Percentiles rank a stretch among this genome's conserved stretches.
Conservation (phyloP, 2,888 invertebrate genomes). For the Dorcus parallelipipedus region DNA sequence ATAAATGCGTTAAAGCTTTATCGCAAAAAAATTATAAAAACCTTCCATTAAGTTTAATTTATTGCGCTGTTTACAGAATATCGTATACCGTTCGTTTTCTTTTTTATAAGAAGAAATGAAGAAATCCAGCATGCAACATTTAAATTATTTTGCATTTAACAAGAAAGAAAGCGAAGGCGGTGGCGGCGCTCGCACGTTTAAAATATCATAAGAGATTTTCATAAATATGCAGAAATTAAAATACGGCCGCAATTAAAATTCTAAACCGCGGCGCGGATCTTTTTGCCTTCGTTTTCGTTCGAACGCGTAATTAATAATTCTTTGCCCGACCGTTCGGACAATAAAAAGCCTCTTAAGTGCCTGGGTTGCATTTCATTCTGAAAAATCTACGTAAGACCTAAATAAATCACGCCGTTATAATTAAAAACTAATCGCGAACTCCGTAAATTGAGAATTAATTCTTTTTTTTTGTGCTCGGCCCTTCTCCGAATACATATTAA, state of each 20-base stretch:
- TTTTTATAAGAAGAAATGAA: not conserved
- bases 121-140: conserved; percentile 16
- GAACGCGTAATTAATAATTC: conserved; percentile 26
- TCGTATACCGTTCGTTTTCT: not conserved
- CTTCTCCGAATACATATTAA: no score
- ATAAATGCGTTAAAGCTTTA: no score
- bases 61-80: not conserved
- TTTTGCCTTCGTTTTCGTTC: conserved; percentile 13
- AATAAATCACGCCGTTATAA: conserved; percentile 30
- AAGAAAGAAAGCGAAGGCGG: conserved; percentile 5
- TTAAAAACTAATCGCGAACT: conserved; percentile 34
- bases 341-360: conserved; percentile 24
- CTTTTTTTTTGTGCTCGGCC: conserved; percentile 9
- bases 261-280: conserved; percentile 16
- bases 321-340: conserved; percentile 19
- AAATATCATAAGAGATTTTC: conserved; percentile 9
- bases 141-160: conserved; percentile 20
- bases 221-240: conserved; percentile 20
- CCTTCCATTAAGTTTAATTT: conserved; percentile 2
- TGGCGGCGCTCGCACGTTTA: not conserved
- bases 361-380: conserved; percentile 19
- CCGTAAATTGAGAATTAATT: conserved; percentile 29
- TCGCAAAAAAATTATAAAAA: no score
- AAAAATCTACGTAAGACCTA: conserved; percentile 21
- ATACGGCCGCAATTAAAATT: conserved; percentile 20